Conservation (phyloP, 2,797 vertebrate genomes). For the Schizopygopsis pylzovi region DNA sequence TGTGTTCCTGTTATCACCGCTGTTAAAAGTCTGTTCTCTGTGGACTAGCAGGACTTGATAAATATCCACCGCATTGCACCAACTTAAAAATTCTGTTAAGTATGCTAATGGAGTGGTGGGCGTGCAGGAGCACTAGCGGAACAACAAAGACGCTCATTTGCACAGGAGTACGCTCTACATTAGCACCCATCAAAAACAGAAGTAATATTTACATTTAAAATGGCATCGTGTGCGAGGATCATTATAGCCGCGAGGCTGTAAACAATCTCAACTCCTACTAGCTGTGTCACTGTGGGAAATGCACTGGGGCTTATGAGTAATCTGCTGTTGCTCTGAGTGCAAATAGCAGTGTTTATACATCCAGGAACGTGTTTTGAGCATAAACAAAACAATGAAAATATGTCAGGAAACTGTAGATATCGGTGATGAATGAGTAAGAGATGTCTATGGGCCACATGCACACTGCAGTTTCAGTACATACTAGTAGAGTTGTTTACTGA, state of each 20-base stretch:
- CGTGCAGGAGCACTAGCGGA: conserved; percentile 45
- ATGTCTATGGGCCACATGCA: background rate
- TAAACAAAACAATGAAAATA: background rate
- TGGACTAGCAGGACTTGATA: conserved; percentile 21
- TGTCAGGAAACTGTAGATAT: background rate
- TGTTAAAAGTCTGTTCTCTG: conserved; percentile 23
- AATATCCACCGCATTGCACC: conserved; percentile 64
- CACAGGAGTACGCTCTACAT: conserved; percentile 36
- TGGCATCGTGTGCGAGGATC: conserved; percentile 40
- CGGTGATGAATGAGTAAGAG: background rate
- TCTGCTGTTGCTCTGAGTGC: conserved; percentile 36
- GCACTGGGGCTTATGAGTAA: conserved; percentile 43
- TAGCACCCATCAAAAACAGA: conserved; percentile 35
- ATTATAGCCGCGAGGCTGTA: conserved; percentile 48
- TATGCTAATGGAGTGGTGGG: conserved; percentile 68
- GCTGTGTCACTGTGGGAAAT: conserved; percentile 27
- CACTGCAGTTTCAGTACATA: background rate
- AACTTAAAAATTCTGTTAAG: conserved; percentile 71
- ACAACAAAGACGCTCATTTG: conserved; percentile 47
- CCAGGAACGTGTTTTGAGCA: background rate
- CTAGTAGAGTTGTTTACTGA: background rate
- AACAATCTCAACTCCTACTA: conserved; percentile 55
- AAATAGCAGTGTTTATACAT: conserved; percentile 20
- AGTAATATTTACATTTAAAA: conserved; percentile 52
- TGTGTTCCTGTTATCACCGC: conserved; percentile 7